Percentiles rank a stretch among this genome's conserved stretches.
Evolutionary conservation across 2,797 vertebrate species (phyloP).

Genomic region (Spinus pinus): DNA sequence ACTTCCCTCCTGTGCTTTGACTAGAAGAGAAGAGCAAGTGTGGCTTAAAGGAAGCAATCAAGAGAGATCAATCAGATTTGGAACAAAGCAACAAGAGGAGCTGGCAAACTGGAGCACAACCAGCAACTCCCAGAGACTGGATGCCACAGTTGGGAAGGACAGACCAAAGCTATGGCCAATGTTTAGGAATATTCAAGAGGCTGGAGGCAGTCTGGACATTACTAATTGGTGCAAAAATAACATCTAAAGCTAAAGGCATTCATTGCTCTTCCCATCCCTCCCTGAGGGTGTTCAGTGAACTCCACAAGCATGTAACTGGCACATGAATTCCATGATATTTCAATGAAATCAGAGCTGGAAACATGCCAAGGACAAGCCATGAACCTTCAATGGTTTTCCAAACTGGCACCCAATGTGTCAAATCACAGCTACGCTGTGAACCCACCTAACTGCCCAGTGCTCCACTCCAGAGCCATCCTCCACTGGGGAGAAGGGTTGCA

Average conservation of each 20-base stretch:
- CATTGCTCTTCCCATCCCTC: not conserved
- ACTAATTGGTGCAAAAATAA: not conserved
- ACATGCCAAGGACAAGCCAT: not conserved
- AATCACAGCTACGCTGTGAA: not conserved
- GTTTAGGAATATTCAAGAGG: not conserved
- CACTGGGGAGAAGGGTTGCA: not conserved
- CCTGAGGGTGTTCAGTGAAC: not conserved
- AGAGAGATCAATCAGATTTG: not conserved
- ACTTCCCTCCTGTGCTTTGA: not conserved
- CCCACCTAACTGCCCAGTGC: not conserved
- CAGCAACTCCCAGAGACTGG: not conserved
- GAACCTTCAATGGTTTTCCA: not conserved
- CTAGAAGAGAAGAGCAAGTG: not conserved
- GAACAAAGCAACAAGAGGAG: not conserved
- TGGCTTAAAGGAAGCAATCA: not conserved
- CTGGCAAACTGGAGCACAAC: not conserved
- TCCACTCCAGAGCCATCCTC: not conserved
- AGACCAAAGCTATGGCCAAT: not conserved
- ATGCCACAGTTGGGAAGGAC: not conserved
- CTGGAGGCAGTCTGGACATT: not conserved
- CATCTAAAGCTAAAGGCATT: not conserved
- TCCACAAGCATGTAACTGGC: not conserved
- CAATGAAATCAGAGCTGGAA: not conserved
- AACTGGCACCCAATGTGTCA: not conserved
- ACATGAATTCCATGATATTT: not conserved